phyloP scores from a whole-genome alignment of 2,113 vertebrate genomes.

The Dipodomys ordii region DNA sequence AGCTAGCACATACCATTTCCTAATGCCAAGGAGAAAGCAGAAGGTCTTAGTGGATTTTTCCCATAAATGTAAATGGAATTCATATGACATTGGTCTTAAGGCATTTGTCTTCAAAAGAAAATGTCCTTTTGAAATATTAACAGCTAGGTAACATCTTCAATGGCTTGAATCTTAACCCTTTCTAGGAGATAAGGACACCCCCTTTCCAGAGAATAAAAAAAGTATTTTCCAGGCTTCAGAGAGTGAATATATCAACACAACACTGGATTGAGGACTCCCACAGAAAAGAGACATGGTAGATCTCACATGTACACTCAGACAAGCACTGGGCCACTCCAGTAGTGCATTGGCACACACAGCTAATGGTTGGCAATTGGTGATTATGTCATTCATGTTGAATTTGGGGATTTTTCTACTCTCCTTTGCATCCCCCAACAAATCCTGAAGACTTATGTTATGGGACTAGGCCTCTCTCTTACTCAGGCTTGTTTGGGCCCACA shows the following conservation, averaged over 20 bases:
- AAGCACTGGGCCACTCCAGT: background rate
- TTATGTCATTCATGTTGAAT: background rate
- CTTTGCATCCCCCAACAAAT: background rate
- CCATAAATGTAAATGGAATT: background rate
- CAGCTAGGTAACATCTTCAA: background rate
- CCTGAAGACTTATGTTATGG: background rate
- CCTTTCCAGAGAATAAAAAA: background rate
- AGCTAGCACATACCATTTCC: background rate
- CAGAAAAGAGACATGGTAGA: background rate
- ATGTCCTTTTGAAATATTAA: conserved; percentile 29
- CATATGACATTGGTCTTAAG: background rate
- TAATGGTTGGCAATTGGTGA: background rate
- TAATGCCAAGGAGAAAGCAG: background rate
- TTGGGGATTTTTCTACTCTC: background rate
- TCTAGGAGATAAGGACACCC: background rate
- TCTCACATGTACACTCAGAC: no score
- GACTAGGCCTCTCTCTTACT: background rate
- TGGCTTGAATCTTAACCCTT: background rate
- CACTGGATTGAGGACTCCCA: no score
- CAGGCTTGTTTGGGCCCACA: background rate
- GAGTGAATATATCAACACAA: background rate
- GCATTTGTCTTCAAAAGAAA: conserved; percentile 1
- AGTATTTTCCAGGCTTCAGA: background rate
- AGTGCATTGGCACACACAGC: no score
- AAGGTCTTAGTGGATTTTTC: background rate